Evolutionary conservation across 2,113 vertebrate species (phyloP).

Genomic region (Galemys pyrenaicus): DNA sequence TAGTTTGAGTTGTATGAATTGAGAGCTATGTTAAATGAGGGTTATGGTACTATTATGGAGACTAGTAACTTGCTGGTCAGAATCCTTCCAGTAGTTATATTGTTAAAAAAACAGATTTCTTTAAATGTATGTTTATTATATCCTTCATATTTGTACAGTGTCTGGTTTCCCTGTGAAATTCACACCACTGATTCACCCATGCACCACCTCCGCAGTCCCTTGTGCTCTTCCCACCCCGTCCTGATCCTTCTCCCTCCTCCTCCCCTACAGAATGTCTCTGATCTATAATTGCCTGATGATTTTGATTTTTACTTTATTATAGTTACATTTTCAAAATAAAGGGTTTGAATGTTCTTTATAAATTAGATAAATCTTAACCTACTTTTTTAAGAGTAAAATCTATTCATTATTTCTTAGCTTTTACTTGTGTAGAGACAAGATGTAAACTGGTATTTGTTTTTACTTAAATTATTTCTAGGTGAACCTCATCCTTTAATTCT

Average conservation of each 20-base stretch:
- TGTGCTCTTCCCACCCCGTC: too few species aligned
- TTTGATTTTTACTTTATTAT: too few species aligned
- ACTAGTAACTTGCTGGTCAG: neutral
- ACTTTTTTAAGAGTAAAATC: conserved; percentile 23
- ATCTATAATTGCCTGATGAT: too few species aligned
- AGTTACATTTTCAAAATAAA: neutral
- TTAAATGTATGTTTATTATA: too few species aligned
- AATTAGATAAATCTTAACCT: conserved; percentile 5
- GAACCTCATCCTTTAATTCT: conserved; percentile 16
- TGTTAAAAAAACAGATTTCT: neutral
- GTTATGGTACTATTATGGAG: neutral
- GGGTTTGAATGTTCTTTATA: neutral
- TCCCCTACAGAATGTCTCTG: too few species aligned
- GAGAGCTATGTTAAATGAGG: conserved; percentile 29
- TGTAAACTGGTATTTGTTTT: neutral
- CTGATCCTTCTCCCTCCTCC: too few species aligned
- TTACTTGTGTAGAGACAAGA: neutral
- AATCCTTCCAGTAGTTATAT: neutral
- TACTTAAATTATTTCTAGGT: neutral
- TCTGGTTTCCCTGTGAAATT: too few species aligned
- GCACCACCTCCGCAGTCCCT: too few species aligned
- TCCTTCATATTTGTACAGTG: too few species aligned
- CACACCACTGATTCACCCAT: too few species aligned
- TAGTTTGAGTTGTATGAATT: conserved; percentile 3
- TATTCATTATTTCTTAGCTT: neutral